phyloP scores from a whole-genome alignment of 1,140 invertebrate species.

The Episyrphus balteatus region DNA sequence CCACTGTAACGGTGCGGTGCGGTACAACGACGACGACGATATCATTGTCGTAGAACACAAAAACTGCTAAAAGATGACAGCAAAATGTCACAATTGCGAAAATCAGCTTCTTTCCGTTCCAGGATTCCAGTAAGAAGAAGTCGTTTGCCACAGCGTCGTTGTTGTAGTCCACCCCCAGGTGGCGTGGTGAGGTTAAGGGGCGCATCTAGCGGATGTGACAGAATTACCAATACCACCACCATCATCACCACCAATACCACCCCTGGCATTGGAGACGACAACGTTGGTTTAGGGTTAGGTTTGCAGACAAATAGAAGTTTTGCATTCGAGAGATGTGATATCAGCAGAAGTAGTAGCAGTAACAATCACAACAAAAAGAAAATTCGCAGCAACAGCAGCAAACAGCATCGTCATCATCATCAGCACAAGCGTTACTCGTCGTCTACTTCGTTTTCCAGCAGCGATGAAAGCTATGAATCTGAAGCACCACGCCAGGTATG shows the following conservation, averaged over 20 bases:
- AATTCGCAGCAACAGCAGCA: neutral
- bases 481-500: constrained; percentile 4
- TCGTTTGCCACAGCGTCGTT: constrained; percentile 1
- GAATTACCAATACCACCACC: neutral
- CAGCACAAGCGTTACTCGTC: neutral
- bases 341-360: neutral
- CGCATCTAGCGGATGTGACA: neutral
- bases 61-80: neutral
- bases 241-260: neutral
- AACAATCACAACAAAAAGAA: neutral
- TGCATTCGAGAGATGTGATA: neutral
- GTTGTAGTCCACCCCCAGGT: constrained; percentile 1
- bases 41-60: too few relatives aligned
- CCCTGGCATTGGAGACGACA: neutral
- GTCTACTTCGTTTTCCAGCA: constrained; percentile 4
- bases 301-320: constrained; percentile 2
- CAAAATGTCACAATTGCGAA: constrained; percentile 8
- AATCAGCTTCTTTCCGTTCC: constrained; percentile 8
- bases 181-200: neutral
- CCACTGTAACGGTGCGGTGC: too few relatives aligned
- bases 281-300: too few relatives aligned
- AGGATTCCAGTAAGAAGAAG: constrained; percentile 4
- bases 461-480: constrained; percentile 5
- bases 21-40: too few relatives aligned
- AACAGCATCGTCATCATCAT: neutral